A percentile compares a stretch with the other conserved stretches of the same genome.
phyloP scores from a whole-genome alignment of 2,888 invertebrate species.

The Mythimna impura region DNA sequence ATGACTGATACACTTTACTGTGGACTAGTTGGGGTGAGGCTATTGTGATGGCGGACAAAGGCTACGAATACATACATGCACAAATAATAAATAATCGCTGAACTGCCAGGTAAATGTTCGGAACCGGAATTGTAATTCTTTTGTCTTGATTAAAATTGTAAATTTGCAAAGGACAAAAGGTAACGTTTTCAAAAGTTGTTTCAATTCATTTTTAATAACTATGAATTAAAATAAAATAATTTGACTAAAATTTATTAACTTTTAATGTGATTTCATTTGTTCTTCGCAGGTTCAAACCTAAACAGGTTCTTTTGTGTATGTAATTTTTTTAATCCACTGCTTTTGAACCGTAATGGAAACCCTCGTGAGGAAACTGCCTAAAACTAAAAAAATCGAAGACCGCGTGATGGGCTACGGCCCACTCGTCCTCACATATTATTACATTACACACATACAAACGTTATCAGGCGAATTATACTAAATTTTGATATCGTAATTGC shows the following conservation, averaged over 20 bases:
- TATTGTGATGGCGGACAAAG: constrained; percentile 21
- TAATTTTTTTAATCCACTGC: too few species aligned
- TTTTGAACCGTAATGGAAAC: too few species aligned
- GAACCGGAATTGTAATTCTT: constrained; percentile 14
- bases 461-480: too few species aligned
- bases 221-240: neutral
- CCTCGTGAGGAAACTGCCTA: too few species aligned
- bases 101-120: constrained; percentile 21
- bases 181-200: constrained; percentile 1
- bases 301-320: too few species aligned
- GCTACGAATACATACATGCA: constrained; percentile 4
- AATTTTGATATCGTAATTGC: too few species aligned
- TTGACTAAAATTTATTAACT: neutral
- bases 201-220: neutral
- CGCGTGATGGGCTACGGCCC: too few species aligned
- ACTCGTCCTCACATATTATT: too few species aligned
- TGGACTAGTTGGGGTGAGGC: constrained; percentile 30
- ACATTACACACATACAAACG: too few species aligned
- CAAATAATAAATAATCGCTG: constrained; percentile 17
- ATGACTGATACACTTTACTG: constrained; percentile 44
- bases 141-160: constrained; percentile 24
- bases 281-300: too few species aligned
- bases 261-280: neutral
- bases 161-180: constrained; percentile 19
- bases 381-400: too few species aligned